Evolutionary conservation across 2,888 invertebrate genomes (phyloP).

Genomic region (Platynereis dumerilii): DNA sequence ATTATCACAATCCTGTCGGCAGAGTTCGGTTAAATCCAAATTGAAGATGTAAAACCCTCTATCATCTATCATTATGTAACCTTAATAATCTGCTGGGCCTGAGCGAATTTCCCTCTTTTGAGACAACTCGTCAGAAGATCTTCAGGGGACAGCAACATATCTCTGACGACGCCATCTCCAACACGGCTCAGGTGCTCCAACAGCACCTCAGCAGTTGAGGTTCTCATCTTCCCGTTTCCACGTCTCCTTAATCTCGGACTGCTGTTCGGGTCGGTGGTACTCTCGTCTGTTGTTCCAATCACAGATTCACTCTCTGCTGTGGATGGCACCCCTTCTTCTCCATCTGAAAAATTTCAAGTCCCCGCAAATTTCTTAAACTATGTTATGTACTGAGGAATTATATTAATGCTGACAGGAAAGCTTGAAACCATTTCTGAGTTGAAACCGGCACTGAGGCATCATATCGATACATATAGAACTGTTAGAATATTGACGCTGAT

Average conservation of each 20-base stretch:
- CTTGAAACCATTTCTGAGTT: too few species aligned
- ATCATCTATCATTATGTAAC: too few species aligned
- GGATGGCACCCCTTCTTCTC: not conserved
- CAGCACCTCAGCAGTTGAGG: not conserved
- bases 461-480: too few species aligned
- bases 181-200: not conserved
- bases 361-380: too few species aligned
- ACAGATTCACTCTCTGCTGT: slow-evolving; percentile 13
- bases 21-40: too few species aligned
- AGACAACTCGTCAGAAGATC: slow-evolving; percentile 79
- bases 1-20: too few species aligned
- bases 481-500: too few species aligned
- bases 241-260: not conserved
- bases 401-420: too few species aligned
- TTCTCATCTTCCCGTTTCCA: not conserved
- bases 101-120: slow-evolving; percentile 75
- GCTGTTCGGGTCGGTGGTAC: not conserved
- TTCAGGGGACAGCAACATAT: slow-evolving; percentile 75
- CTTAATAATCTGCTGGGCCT: slow-evolving; percentile 81
- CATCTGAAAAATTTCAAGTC: not conserved
- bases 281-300: slow-evolving; percentile 15
- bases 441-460: too few species aligned
- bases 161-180: slow-evolving; percentile 37
- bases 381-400: too few species aligned
- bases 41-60: too few species aligned